Evolutionary conservation across 2,797 vertebrate genomes (phyloP), one percentile per base, ranked within the genome.

Genomic region (Girardinus metallicus): DNA sequence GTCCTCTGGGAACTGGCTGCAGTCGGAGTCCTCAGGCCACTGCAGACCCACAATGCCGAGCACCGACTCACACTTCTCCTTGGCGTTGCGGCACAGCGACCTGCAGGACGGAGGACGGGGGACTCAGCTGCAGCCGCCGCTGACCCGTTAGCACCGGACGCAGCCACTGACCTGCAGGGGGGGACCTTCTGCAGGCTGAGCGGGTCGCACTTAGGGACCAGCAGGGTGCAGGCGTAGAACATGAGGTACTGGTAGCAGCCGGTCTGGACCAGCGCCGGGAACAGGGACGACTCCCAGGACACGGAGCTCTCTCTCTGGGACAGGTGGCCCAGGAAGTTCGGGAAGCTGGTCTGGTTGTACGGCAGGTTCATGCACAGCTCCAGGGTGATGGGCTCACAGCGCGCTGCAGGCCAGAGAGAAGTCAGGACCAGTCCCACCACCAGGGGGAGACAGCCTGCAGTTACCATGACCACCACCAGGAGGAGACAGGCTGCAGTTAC

Each of bases 171-270:
- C 98, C 98, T 98, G 97, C 98, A 99, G 44, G 98, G 98, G 0
- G 98, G 98, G 34, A 98, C 96, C 78, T 88, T 96, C 18, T 96
- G 96, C 83, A 95, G 95, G n/a, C 94, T 97, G 15, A 94, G 72
- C 0, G 94, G 91, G 73, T 99, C 97, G 91, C 98, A 99, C 89
- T 98, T 98, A n/a, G 98, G 98, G 1, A 98, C 97, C 77, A 99
- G 95, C 83, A 99, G 95, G 0, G 97, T 99, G 86, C 98, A 99
- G 85, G 97, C 97, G 86, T 99, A 99, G 94, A 99, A 99, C 98
- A 99, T 99, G 86, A 99, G 97, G 93, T 97, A 99, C 86, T 97
- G 97, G 95, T 98, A 99, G 91, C 98, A 99, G 93, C 97, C 97
- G 66, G 98, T 99, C 88, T 99, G 97, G 83, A 99, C 98, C 86